Base-by-base conservation (phyloP, 2,113 vertebrate genomes). In the Engystomops pustulosus region DNA sequence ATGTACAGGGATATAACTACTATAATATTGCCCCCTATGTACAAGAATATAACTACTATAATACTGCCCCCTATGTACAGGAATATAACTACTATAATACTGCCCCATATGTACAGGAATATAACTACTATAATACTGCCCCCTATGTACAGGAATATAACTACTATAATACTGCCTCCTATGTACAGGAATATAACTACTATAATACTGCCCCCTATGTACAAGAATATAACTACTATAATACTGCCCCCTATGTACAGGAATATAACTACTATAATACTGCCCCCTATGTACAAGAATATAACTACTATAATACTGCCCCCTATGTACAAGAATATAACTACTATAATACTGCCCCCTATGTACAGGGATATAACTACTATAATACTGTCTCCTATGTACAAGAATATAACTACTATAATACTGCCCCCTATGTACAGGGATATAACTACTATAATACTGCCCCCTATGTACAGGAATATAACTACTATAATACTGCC, bases 121-220 rank as follows among this genome's bases (percentile, higher is more conserved):
- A 55, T 55, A 55, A 55, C 51, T 55, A 55, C 51, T 55, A 55
- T 55, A 55, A 55, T 55, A 55, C 58, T 62, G 25, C 58, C 38
- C 3, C 25, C 58, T 62, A 62, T 62, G 10, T 62, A 62, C 58
- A 62, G 30, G 58, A 62, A 62, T 62, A 62, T 62, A 62, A 62
- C 58, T 62, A 62, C 25, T 62, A 62, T 62, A 62, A 62, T 62
- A 62, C 58, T 62, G 25, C n/a, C 58, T 14, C 58, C 58, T 62
- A 62, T 62, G 9, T 62, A 62, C 58, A 62, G 30, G 58, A 62
- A 62, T 62, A 62, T 62, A 62, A 62, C 58, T 62, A 62, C 58
- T 62, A 62, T 62, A 62, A 62, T 62, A 55, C 51, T 55, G 51
- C 51, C 6, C n/a, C 51, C 51, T 55, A 55, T 55, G 51, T 55